Conservation (phyloP, 2,888 invertebrate species). For the Prosapia bicincta region DNA sequence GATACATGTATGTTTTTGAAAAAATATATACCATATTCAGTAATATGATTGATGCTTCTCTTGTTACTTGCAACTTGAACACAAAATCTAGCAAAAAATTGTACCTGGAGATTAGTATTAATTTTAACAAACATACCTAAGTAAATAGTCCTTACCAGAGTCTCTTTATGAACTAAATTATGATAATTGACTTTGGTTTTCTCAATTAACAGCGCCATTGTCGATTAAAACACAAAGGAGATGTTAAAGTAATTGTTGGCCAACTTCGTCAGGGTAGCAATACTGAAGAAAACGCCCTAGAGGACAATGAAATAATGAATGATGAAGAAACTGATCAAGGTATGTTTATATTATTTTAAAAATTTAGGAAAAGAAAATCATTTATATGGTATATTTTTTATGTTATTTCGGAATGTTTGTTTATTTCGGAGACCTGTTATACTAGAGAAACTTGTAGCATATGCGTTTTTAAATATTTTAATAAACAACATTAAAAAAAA, state of each 20-base stretch:
- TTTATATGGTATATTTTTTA: no score
- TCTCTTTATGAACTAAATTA: background rate
- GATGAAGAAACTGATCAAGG: slow-evolving; percentile 10
- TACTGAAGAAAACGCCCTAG: background rate
- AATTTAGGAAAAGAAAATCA: no score
- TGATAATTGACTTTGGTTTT: background rate
- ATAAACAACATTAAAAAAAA: no score
- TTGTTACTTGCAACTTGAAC: background rate
- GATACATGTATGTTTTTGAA: no score
- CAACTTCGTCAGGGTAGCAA: background rate
- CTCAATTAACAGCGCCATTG: slow-evolving; percentile 13
- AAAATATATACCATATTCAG: no score
- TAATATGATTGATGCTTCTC: background rate
- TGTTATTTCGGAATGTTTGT: no score
- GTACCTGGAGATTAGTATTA: background rate
- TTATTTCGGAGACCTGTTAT: no score
- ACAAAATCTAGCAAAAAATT: background rate
- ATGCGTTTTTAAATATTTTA: no score
- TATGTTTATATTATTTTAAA: no score
- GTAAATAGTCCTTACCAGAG: no score
- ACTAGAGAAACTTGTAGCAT: no score
- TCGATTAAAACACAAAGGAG: slow-evolving; percentile 14
- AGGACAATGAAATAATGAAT: background rate
- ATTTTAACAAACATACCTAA: no score
- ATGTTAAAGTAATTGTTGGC: slow-evolving; percentile 9